These are phyloP conservation scores for Rhineura floridana DNA, from an alignment of 2,113 vertebrate genomes.

Conservation along the genomic window DNA sequence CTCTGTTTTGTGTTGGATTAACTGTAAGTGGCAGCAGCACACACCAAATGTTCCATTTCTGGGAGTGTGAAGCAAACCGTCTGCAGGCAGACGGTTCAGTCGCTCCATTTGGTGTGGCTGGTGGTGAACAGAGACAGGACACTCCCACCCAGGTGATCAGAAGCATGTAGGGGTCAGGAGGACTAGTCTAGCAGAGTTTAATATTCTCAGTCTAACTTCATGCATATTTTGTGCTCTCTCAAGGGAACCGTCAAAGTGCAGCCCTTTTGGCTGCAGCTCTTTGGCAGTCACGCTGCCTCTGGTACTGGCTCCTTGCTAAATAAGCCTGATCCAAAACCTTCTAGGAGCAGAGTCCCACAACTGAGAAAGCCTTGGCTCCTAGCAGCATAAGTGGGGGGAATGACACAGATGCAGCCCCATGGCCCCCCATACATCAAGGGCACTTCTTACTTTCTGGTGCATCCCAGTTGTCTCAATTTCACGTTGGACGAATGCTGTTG, in stretches of 20 bases:
- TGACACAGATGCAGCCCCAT: not conserved
- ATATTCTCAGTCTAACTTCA: too few species aligned
- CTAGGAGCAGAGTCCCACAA: not conserved
- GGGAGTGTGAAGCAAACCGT: not conserved
- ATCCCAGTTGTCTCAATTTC: not conserved
- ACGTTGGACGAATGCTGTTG: not conserved
- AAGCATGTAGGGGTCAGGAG: too few species aligned
- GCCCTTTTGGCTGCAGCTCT: not conserved
- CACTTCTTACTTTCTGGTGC: not conserved
- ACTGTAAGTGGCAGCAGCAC: constrained; percentile 5
- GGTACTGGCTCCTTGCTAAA: not conserved
- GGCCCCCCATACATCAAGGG: not conserved
- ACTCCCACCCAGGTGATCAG: not conserved
- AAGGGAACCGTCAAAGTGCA: not conserved
- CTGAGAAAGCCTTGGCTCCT: not conserved
- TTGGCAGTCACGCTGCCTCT: not conserved
- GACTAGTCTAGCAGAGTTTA: too few species aligned
- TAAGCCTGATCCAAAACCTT: not conserved
- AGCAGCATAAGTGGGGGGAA: not conserved
- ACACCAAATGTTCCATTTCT: not conserved
- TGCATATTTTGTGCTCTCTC: not conserved
- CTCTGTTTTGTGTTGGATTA: constrained; percentile 7
- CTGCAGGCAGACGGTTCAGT: too few species aligned
- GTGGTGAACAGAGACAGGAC: not conserved
- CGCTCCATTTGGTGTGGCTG: not conserved